Conservation (phyloP, 2,797 vertebrate genomes). For the Pristis pectinata region DNA sequence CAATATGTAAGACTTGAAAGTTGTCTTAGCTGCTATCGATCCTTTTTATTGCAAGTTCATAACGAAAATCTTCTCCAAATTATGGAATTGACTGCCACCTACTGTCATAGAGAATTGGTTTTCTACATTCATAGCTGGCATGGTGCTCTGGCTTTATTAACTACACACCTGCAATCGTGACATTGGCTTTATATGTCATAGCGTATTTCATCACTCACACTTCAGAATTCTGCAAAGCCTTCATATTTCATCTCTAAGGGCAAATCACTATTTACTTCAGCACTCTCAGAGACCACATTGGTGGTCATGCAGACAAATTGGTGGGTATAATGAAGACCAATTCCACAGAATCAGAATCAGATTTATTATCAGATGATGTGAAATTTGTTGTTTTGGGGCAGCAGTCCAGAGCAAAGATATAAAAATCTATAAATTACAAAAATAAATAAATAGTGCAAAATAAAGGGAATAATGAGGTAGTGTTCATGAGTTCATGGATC, state of each 20-base stretch:
- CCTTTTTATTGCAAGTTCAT: background rate
- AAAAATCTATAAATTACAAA: too few species aligned
- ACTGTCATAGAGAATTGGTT: slow-evolving; percentile 1
- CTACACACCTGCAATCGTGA: background rate
- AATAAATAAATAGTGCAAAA: too few species aligned
- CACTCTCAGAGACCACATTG: background rate
- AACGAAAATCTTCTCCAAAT: background rate
- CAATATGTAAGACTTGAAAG: too few species aligned
- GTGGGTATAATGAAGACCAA: background rate
- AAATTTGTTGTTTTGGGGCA: too few species aligned
- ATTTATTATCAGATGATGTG: too few species aligned
- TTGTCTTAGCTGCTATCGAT: background rate
- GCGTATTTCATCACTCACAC: background rate
- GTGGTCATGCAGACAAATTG: background rate
- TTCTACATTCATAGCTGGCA: background rate
- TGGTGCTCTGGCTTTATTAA: background rate
- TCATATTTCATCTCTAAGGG: background rate
- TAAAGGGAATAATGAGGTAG: too few species aligned
- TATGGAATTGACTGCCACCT: background rate
- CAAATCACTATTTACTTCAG: background rate
- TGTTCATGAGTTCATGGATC: too few species aligned
- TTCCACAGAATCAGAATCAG: too few species aligned
- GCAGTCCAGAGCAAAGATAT: too few species aligned
- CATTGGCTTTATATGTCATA: background rate
- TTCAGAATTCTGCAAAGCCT: background rate